Conservation (phyloP, 2,888 invertebrate genomes). For the Yponomeuta malinellus region DNA sequence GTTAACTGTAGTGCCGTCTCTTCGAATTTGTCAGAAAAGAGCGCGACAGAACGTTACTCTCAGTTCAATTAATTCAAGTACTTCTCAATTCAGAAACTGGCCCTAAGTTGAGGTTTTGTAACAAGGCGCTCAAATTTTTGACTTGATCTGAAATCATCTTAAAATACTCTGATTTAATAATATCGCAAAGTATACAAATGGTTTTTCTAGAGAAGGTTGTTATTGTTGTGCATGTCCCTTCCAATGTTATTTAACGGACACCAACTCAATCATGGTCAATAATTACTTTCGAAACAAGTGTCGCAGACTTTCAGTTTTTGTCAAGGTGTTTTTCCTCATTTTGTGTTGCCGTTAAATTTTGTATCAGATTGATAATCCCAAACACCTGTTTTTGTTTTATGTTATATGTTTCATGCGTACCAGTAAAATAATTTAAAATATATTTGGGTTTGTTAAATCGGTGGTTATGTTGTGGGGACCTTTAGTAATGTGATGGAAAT, state of each 20-base stretch:
- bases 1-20: too few relatives aligned
- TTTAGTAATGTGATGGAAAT: neutral
- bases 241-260: constrained; percentile 2
- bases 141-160: neutral
- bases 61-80: too few relatives aligned
- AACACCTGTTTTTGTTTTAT: neutral
- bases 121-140: neutral
- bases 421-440: neutral
- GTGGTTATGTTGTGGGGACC: neutral
- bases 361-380: neutral
- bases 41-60: too few relatives aligned
- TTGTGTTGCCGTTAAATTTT: neutral
- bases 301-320: constrained; percentile 6
- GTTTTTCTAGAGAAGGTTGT: neutral
- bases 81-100: too few relatives aligned
- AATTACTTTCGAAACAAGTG: constrained; percentile 12
- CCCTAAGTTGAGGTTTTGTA: neutral
- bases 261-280: constrained; percentile 8
- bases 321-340: constrained; percentile 9
- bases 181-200: neutral
- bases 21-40: too few relatives aligned
- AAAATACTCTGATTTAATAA: neutral
- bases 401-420: neutral
- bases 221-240: constrained; percentile 2
- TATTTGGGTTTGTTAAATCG: neutral